phyloP scores from a whole-genome alignment of 37 sponge, comb jelly and placozoan genomes.

The Chondrosia reniformis region DNA sequence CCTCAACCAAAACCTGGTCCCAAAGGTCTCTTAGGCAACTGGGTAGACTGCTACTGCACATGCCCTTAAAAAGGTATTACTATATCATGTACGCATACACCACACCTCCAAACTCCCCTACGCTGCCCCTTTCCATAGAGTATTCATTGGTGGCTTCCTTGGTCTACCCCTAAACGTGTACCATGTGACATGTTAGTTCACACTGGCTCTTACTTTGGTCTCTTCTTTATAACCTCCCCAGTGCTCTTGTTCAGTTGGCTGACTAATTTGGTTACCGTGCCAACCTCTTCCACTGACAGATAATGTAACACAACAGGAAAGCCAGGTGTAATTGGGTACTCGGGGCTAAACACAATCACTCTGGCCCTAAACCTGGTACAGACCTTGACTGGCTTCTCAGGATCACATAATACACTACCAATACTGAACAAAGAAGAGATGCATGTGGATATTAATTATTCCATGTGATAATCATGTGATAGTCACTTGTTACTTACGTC shows the following conservation, averaged over 20 bases:
- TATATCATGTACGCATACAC: too few relatives aligned
- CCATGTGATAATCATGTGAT: background rate
- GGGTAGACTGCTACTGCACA: too few relatives aligned
- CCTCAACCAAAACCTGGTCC: too few relatives aligned
- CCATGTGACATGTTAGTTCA: too few relatives aligned
- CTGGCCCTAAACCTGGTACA: slow-evolving; percentile 64
- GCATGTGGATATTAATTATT: background rate
- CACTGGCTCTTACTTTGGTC: slow-evolving; percentile 44
- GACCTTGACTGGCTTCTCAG: slow-evolving; percentile 51
- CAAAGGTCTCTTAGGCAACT: too few relatives aligned
- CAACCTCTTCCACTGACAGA: slow-evolving; percentile 89
- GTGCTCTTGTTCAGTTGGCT: slow-evolving; percentile 66
- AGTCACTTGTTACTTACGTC: slow-evolving; percentile 35
- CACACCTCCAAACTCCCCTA: too few relatives aligned
- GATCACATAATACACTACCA: slow-evolving; percentile 85
- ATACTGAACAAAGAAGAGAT: slow-evolving; percentile 37
- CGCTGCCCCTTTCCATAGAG: too few relatives aligned
- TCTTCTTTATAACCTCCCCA: slow-evolving; percentile 84
- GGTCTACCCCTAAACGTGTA: too few relatives aligned
- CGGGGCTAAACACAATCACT: slow-evolving; percentile 81
- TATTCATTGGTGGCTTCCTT: too few relatives aligned
- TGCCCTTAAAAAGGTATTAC: too few relatives aligned
- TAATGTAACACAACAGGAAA: slow-evolving; percentile 86
- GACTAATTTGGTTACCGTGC: slow-evolving; percentile 71
- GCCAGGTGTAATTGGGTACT: slow-evolving; percentile 90